These are phyloP conservation scores for Cheilosia soror DNA, from an alignment of 2,888 invertebrate genomes.

Conservation along the genomic window DNA sequence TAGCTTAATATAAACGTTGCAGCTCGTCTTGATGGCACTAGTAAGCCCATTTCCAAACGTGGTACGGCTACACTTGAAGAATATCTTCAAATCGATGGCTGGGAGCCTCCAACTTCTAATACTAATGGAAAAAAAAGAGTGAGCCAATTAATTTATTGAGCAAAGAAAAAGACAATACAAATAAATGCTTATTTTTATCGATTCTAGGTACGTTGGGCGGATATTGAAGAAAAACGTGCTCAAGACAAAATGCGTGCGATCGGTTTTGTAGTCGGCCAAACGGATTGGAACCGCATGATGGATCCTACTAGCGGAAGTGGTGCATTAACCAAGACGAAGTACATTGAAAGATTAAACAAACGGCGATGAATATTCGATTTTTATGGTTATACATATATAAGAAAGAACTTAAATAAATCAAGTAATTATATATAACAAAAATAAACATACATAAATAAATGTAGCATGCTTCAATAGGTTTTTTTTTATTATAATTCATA, in stretches of 20 bases:
- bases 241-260: constrained; percentile 97
- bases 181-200: constrained; percentile 5
- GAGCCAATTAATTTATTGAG: constrained; percentile 82
- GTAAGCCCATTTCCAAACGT: constrained; percentile 87
- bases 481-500: too few relatives aligned
- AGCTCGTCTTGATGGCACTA: constrained; percentile 97
- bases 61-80: constrained; percentile 92
- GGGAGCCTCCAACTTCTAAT: constrained; percentile 85
- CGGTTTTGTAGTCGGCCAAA: constrained; percentile 98
- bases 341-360: constrained; percentile 88
- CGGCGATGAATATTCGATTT: constrained; percentile 65
- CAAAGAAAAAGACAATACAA: neutral
- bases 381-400: neutral
- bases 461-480: too few relatives aligned
- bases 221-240: constrained; percentile 95
- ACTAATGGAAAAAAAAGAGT: constrained; percentile 95
- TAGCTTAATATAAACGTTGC: constrained; percentile 80
- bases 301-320: constrained; percentile 94
- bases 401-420: neutral
- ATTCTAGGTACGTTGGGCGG: constrained; percentile 97
- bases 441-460: constrained; percentile 2
- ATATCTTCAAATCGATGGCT: constrained; percentile 93
- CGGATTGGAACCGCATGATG: constrained; percentile 98
- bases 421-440: neutral
- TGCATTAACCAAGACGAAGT: constrained; percentile 97